Base-by-base conservation (phyloP, 2,888 invertebrate genomes). In the Luffia ferchaultella region DNA sequence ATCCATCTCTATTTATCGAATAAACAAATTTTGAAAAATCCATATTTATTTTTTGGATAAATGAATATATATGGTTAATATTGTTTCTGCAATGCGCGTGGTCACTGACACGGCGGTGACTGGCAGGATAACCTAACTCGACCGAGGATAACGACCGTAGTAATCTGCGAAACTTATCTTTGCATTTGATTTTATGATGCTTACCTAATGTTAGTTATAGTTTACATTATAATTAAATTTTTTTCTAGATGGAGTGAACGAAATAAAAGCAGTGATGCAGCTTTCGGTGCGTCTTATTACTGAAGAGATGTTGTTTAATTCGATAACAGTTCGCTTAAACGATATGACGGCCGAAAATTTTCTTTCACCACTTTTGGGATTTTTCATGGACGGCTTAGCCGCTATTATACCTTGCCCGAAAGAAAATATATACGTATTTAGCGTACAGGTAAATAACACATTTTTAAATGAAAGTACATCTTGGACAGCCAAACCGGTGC, bases 291-390 rank as follows among this genome's bases (percentile, higher is more conserved):
- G 96, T 1, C 85, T 97, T 20, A 94, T 98, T 53, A 97, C 97
- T 0, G 95, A 96, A 65, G 93, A 96, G 59, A 97, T 98, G 95
- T 80, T 98, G 1, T 90, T 92, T 65, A 96, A 96, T 73, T 96
- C 97, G 0, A 95, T 98, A 42, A 97, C 97, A 0, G 93, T 98
- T 0, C 88, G 97, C 1, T 77, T 98, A 16, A 93, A 94, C 67
- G 95, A 96, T 62, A 96, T 97, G 94, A 96, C 95, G 0, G 93
- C 93, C 47, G 93, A 95, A 60, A 93, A 93, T 2, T 97, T 98
- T 69, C 85, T 98, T 1, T 96, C 96, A 0, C 96, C 96, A 0
- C 73, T 97, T 12, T 80, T 96, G 15, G 89, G 91, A 15, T 95
- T 93, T 74, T 97, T 98, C 63, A 77, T 95, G 0, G 96, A 97